Base-by-base conservation (phyloP, 2,113 vertebrate species). In the Danionella cerebrum region DNA sequence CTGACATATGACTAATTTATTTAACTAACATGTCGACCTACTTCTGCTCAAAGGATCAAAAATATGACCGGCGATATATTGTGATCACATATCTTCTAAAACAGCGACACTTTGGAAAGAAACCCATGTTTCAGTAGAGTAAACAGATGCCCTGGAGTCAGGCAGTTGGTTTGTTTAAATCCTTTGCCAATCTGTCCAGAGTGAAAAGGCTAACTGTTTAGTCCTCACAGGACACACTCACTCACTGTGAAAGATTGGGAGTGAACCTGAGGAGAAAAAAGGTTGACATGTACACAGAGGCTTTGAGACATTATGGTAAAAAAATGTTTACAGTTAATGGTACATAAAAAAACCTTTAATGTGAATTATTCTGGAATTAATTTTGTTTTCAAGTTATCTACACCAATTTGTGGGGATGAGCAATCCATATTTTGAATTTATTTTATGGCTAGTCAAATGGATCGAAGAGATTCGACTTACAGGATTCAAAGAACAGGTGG, bases 151-250 rank as follows among this genome's bases (percentile, higher is more conserved):
- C 50, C 27, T 64, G 24, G 48, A 39, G 39, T 62, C 31, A 67
- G 41, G 48, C 31, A 21, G 47, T 47, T 41, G 29, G 31, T 35
- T 59, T 63, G 50, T 57, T 73, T 65, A 73, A 64, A 44, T 50
- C 65, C 54, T 50, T 8, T 44, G 27, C 25, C 42, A 51, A 69
- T 69, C 48, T 38, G 52, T 65, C 45, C 36, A 65, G n/a, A 36
- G 36, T 44, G 25, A 69, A 69, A 65, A 69, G 25, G 53, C 66
- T 29, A 45, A 64, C 39, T 50, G 45, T 50, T 59, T 44, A 55
- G 19, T 39, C 50, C 55, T 47, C 47, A 53, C 47, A 36, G 47
- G 42, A 35, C 53, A 12, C 47, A 2, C 14, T 10, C 27, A 13
- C 24, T 41, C n/a, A 22, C 48, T 22, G 10, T 51, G 50, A 59